These are phyloP conservation scores for Prietella phreatophila DNA, from an alignment of 2,113 vertebrate species.

Conservation along the genomic window DNA sequence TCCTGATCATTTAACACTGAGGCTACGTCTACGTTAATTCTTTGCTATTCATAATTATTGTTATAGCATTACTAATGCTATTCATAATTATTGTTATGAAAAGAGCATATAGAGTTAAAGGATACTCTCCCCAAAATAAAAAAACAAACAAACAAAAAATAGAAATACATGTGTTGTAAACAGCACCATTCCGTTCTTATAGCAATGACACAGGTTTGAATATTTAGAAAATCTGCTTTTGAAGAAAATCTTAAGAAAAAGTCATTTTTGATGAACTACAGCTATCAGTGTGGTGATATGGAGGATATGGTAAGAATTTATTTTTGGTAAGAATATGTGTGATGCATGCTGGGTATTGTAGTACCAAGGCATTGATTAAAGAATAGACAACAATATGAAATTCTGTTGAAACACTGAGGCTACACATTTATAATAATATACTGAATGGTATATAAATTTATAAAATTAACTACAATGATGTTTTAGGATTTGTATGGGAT, in stretches of 20 bases:
- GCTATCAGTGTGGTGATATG: not conserved
- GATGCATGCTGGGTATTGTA: not conserved
- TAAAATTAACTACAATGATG: not conserved
- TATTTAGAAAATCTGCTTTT: not conserved
- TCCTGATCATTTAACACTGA: too few species aligned
- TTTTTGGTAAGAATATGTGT: too few species aligned
- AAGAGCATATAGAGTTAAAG: not conserved
- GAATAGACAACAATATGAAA: not conserved
- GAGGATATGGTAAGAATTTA: not conserved
- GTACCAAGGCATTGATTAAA: not conserved
- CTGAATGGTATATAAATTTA: not conserved
- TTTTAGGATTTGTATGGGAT: not conserved
- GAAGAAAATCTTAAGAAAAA: not conserved
- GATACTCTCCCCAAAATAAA: not conserved
- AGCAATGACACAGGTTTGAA: not conserved
- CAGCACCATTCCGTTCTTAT: not conserved
- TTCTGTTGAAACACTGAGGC: not conserved
- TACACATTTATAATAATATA: not conserved
- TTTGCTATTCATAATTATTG: not conserved
- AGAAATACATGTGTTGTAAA: not conserved
- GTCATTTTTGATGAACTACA: not conserved
- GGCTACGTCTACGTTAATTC: too few species aligned
- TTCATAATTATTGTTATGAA: not conserved
- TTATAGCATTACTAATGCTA: not conserved
- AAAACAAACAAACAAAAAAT: not conserved